Evolutionary conservation across 2,888 invertebrate genomes (phyloP).

Genomic region (Frankliniella intonsa): DNA sequence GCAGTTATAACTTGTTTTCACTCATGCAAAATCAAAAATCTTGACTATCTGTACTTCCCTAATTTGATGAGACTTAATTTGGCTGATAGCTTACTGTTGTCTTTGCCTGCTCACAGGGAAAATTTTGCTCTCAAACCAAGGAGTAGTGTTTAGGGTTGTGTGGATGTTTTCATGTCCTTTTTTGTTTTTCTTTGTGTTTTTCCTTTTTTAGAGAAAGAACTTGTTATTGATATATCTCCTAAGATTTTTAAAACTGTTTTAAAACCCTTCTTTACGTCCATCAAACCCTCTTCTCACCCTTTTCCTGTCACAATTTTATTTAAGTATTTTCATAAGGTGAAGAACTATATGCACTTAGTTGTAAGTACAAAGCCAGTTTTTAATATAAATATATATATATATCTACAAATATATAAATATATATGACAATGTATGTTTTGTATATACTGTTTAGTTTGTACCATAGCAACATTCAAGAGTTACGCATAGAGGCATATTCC

Average conservation of each 20-base stretch:
- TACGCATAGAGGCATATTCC: slow-evolving; percentile 6
- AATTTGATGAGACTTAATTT: neutral
- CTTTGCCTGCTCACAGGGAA: neutral
- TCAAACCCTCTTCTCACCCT: slow-evolving; percentile 22
- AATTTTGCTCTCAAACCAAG: neutral
- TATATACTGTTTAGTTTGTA: slow-evolving; percentile 25
- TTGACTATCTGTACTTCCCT: neutral
- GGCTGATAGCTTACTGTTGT: neutral
- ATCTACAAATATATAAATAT: slow-evolving; percentile 22
- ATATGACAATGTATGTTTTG: slow-evolving; percentile 25
- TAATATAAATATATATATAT: slow-evolving; percentile 7
- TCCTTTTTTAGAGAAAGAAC: neutral
- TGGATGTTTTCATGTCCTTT: neutral
- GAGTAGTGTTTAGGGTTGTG: neutral
- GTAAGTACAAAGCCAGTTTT: slow-evolving; percentile 25
- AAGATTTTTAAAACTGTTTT: slow-evolving; percentile 25
- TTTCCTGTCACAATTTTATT: slow-evolving; percentile 25
- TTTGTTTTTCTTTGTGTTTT: neutral
- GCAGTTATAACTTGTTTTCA: neutral
- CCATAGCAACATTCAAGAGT: slow-evolving; percentile 13
- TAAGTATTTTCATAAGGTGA: slow-evolving; percentile 21
- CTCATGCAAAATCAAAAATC: no score
- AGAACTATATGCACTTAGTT: slow-evolving; percentile 23
- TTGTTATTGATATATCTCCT: slow-evolving; percentile 14
- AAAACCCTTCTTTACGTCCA: slow-evolving; percentile 14